Percentiles rank a stretch among this genome's conserved stretches.
These are phyloP conservation scores for Cataglyphis altisquamis DNA, from an alignment of 2,888 invertebrate genomes.

Conservation along the genomic window DNA sequence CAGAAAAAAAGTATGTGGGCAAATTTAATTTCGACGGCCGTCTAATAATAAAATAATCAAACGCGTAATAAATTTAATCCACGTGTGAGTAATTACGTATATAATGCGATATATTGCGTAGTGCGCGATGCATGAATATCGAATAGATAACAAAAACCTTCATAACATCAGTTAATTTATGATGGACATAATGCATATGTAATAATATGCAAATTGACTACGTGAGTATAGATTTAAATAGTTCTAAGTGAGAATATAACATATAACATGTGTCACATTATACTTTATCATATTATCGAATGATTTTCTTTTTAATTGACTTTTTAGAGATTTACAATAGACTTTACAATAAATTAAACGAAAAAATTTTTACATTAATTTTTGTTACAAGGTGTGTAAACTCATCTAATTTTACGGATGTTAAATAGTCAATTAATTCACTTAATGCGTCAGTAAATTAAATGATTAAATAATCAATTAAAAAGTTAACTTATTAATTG, in stretches of 20 bases:
- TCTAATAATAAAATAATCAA: slow-evolving; percentile 45
- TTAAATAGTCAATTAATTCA: not conserved
- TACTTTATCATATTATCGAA: not conserved
- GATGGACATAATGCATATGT: not conserved
- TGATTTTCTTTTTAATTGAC: not conserved
- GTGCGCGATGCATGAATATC: slow-evolving; percentile 19
- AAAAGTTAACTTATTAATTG: not conserved
- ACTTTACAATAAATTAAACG: not conserved
- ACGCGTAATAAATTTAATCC: slow-evolving; percentile 17
- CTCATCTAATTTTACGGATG: not conserved
- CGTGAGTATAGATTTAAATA: slow-evolving; percentile 13
- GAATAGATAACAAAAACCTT: slow-evolving; percentile 33
- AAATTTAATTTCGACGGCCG: slow-evolving; percentile 7
- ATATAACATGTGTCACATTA: not conserved
- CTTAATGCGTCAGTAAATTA: too few relatives aligned
- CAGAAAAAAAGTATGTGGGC: not conserved
- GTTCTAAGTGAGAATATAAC: not conserved
- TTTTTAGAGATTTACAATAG: not conserved
- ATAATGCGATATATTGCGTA: not conserved
- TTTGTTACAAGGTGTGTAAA: not conserved
- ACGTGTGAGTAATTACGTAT: not conserved
- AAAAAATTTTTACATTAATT: not conserved
- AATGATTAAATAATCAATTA: not conserved
- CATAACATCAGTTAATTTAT: slow-evolving; percentile 43
- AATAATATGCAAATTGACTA: slow-evolving; percentile 38